phyloP scores from a whole-genome alignment of 2,113 vertebrate species.

The Cacatua alba region DNA sequence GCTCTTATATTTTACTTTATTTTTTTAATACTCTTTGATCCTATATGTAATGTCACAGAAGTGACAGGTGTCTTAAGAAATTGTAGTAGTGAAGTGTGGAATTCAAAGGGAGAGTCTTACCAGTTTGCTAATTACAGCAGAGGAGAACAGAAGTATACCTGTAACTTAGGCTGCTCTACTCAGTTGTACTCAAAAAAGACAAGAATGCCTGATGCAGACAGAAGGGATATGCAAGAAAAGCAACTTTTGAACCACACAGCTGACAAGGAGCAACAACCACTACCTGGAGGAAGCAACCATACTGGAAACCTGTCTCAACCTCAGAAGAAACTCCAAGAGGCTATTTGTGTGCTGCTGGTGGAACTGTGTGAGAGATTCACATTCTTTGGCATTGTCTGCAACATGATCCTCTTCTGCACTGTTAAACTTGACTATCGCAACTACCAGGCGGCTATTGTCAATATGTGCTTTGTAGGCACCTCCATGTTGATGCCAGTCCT shows the following conservation, averaged over 20 bases:
- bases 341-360: constrained; percentile 86
- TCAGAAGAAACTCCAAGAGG: constrained; percentile 48
- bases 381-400: constrained; percentile 91
- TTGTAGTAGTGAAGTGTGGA: constrained; percentile 68
- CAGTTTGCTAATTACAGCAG: constrained; percentile 52
- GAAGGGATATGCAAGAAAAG: background rate
- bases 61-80: constrained; percentile 50
- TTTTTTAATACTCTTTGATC: background rate
- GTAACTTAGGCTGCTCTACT: background rate
- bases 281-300: background rate
- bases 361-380: constrained; percentile 90
- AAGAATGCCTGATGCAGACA: constrained; percentile 63
- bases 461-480: constrained; percentile 88
- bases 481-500: constrained; percentile 81
- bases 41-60: background rate
- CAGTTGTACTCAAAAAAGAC: background rate
- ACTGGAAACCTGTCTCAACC: background rate
- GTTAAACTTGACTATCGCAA: constrained; percentile 84
- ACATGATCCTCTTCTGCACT: constrained; percentile 91
- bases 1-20: background rate
- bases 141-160: background rate
- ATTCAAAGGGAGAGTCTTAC: constrained; percentile 65
- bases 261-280: background rate
- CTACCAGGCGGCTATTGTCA: constrained; percentile 85
- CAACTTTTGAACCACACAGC: background rate